Evolutionary conservation across 1,140 invertebrate species (phyloP), one percentile per base, ranked within the genome.

Genomic region (Pantala flavescens): DNA sequence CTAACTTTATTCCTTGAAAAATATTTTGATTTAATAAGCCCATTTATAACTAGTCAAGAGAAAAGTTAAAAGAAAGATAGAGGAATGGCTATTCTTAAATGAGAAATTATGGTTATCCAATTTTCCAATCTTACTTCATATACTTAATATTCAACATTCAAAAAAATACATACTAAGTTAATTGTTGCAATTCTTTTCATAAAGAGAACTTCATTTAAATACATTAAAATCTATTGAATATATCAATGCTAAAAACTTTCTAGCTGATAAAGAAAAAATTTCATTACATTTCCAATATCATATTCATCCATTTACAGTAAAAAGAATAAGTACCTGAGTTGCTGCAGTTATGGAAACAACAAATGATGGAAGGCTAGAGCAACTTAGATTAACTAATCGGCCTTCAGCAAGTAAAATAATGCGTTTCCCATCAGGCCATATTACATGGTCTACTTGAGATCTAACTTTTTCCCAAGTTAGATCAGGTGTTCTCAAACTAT

Each of bases 391-490:
- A 23, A 98, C 95, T 23, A 98, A 85, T 43, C 97, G 88, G 71
- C 97, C 97, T 86, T 98, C 96, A 11, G 97, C 96, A 76, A 98
- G 84, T 43, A 99, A 85, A 71, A 98, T 93, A 76, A 96, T 94
- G 78, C 90, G 88, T 85, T 95, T 98, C 74, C 93, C 93, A 83
- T 94, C 94, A 28, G 94, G 93, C 94, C 95, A 98, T 78, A 97
- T 96, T 76, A 98, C 93, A 83, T 98, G 96, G 83, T 98, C 96
- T 63, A 98, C 96, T 86, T 98, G 96, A 23, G 95, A 97, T 73
- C 97, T 87, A 21, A 99, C 96, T 83, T 96, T 94, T 84, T 99
- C 97, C 96, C 97, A 98, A 72, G 94, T 95, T 77, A 98, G 83
- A 80, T 98, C 96, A 0, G 95, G 93, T 23, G 95, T 98, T 75